Evolutionary conservation across 92 coral and sea anemone species (phyloP), one percentile per base, ranked within the genome.

Genomic region (Ricordea florida): DNA sequence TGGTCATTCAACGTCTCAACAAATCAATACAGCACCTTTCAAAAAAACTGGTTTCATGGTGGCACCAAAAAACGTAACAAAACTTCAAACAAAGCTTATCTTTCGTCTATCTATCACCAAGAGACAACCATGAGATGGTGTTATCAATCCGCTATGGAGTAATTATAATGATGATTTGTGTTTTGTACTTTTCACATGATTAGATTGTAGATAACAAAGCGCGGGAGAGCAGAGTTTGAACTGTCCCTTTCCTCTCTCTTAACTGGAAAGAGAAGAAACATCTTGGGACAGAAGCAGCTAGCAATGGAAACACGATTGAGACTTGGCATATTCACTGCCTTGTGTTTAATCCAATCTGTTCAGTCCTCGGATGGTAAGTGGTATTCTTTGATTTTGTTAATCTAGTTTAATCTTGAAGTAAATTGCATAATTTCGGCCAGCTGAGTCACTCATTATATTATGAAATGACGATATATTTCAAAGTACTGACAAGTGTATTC

Each of bases 271-370:
- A 53, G 77, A 70, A 38, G 41, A 22, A 38, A 69, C 29, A 42
- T 2, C 13, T 17, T 16, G 13, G 84, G 88, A 61, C 23, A 91
- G 87, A 59, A 91, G 93, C 97, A 91, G 87, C 93, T 91, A 91
- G 97, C 97, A 91, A 91, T 50, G 81, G 80, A 17, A 13, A 59
- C 0, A 42, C 8, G 60, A 16, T 21, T 17, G 44, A 6, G 64
- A 55, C 32, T 46, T 29, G 20, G 23, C 21, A 0, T 73, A 3
- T 16, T 59, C 15, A 34, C 13, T 31, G 16, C 59, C 13, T 14
- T 59, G 4, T 47, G 59, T 41, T 36, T 45, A 15, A 23, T 73
- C 6, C 80, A 73, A 46, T 17, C 31, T 33, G 32, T 48, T 5
- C 5, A 23, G 16, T 38, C 69, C 1, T 43, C 70, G 9, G 69